phyloP scores from a whole-genome alignment of 2,888 invertebrate species.

The Hemaris fuciformis region DNA sequence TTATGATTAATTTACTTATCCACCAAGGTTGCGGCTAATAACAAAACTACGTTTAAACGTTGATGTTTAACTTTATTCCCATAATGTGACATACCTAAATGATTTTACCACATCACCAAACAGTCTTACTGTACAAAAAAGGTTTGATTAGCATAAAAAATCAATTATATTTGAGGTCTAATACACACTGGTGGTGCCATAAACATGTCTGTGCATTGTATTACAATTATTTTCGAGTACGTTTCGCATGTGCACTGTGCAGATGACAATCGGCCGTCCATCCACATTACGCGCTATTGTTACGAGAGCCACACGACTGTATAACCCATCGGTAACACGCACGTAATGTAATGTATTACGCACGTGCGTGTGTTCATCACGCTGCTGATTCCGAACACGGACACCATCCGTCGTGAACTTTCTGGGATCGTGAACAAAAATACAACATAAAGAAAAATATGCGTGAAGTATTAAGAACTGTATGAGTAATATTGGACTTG shows the following conservation, averaged over 20 bases:
- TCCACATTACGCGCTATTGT: not conserved
- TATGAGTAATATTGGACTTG: not conserved
- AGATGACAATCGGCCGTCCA: slow-evolving; percentile 3
- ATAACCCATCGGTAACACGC: not conserved
- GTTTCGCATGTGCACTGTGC: not conserved
- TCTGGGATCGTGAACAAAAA: not conserved
- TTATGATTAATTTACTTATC: too few species aligned
- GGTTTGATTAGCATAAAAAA: too few species aligned
- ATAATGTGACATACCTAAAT: too few species aligned
- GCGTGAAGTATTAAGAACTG: not conserved
- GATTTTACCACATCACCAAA: too few species aligned
- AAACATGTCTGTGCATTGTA: not conserved
- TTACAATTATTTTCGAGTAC: not conserved
- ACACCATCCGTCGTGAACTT: not conserved
- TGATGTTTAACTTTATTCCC: too few species aligned
- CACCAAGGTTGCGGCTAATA: too few species aligned
- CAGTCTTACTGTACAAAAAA: too few species aligned
- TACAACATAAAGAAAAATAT: not conserved
- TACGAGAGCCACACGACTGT: not conserved
- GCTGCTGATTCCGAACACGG: not conserved
- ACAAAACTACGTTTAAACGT: too few species aligned
- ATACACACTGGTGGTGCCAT: too few species aligned
- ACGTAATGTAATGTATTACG: not conserved
- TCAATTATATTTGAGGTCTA: too few species aligned
- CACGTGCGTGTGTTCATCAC: slow-evolving; percentile 7